These are phyloP conservation scores for Chloromyia formosa DNA, from an alignment of 2,888 invertebrate species.

Conservation along the genomic window DNA sequence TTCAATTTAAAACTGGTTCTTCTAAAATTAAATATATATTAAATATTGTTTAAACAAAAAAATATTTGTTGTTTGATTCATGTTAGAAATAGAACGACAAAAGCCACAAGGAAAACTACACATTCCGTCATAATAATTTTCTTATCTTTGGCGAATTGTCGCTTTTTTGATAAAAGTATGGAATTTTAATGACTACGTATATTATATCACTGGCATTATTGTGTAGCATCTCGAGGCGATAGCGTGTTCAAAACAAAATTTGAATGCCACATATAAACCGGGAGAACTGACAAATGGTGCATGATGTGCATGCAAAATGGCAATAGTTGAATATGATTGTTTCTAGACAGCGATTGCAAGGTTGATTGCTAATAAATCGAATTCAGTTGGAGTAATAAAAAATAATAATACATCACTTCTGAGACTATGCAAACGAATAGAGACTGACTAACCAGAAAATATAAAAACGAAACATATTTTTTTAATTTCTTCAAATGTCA, in stretches of 20 bases:
- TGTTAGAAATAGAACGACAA: neutral
- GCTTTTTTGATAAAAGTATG: neutral
- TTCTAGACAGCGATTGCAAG: neutral
- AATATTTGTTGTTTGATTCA: too few species aligned
- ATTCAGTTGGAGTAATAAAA: neutral
- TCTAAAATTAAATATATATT: neutral
- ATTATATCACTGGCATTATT: neutral
- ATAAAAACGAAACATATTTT: too few species aligned
- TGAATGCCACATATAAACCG: neutral
- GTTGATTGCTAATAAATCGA: too few species aligned
- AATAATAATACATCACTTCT: neutral
- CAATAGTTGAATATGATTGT: neutral
- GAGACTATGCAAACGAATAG: neutral
- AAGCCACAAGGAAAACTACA: neutral
- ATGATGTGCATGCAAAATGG: neutral
- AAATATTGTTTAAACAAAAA: neutral
- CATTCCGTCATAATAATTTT: neutral
- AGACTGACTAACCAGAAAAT: too few species aligned
- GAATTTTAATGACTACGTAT: neutral
- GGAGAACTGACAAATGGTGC: neutral
- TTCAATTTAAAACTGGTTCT: neutral
- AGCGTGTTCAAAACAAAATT: neutral
- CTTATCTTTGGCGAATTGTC: neutral
- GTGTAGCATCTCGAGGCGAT: neutral
- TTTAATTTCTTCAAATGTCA: too few species aligned